Percentiles rank a stretch among this genome's conserved stretches.
Evolutionary conservation across 2,797 vertebrate genomes (phyloP).

Genomic region (Microtus agrestis): DNA sequence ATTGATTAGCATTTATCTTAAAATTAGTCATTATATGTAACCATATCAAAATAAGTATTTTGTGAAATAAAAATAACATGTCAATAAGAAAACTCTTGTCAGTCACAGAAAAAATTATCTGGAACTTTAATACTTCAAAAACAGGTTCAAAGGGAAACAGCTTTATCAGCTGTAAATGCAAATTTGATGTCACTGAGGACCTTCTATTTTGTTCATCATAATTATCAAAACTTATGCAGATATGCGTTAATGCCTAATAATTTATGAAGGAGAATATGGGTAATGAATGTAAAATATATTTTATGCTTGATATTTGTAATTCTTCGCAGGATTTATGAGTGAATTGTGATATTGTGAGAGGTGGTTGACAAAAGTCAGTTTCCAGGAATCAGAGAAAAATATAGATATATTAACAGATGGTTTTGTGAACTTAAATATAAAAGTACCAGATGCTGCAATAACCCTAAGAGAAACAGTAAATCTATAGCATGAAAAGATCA

Average conservation of each 20-base stretch:
- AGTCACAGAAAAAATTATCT: background rate
- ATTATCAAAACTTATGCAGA: background rate
- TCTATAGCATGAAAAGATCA: background rate
- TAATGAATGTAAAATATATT: background rate
- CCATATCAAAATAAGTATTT: background rate
- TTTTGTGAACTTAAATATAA: background rate
- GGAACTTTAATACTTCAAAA: background rate
- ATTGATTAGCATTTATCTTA: background rate
- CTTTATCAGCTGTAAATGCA: background rate
- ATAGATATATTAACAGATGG: background rate
- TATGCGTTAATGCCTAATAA: background rate
- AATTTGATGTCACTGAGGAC: background rate
- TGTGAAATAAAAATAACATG: background rate
- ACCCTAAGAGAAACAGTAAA: background rate
- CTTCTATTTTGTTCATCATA: background rate
- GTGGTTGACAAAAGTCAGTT: background rate
- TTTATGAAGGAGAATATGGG: background rate
- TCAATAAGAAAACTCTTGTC: background rate
- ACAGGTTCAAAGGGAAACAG: background rate
- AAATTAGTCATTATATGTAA: background rate
- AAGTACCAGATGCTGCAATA: background rate
- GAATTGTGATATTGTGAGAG: background rate
- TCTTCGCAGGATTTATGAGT: background rate
- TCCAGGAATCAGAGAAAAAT: background rate
- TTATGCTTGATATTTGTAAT: background rate